These are phyloP conservation scores for Watsonalla binaria DNA, from an alignment of 2,888 invertebrate genomes.

Conservation along the genomic window DNA sequence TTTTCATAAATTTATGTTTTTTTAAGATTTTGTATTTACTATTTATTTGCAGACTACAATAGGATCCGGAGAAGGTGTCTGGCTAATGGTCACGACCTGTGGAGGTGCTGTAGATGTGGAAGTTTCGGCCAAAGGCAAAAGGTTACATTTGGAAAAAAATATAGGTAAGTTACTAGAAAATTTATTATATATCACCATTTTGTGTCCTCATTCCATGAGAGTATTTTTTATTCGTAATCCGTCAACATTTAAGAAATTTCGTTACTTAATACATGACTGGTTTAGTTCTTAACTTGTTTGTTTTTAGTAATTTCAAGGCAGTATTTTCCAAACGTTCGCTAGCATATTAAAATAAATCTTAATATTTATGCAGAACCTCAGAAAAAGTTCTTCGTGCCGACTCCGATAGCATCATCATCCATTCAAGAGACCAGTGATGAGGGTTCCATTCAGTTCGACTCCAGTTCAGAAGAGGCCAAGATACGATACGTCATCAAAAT, in stretches of 20 bases:
- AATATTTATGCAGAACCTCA: conserved; percentile 43
- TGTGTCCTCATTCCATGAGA: too few species aligned
- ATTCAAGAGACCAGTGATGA: conserved; percentile 69
- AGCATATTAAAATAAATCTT: too few species aligned
- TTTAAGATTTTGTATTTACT: too few species aligned
- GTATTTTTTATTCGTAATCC: too few species aligned
- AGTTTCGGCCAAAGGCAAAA: conserved; percentile 56
- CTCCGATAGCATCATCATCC: conserved; percentile 50
- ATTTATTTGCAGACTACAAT: conserved; percentile 40
- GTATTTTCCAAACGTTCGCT: too few species aligned
- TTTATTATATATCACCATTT: too few species aligned
- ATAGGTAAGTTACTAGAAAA: too few species aligned
- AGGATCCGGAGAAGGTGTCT: conserved; percentile 50
- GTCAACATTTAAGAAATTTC: too few species aligned
- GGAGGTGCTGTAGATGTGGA: conserved; percentile 65
- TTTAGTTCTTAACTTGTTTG: too few species aligned
- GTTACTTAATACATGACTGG: not conserved
- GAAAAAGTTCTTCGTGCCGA: conserved; percentile 59
- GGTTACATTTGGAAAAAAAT: conserved; percentile 48
- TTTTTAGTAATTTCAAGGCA: too few species aligned
- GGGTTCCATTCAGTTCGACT: conserved; percentile 64
- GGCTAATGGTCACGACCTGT: conserved; percentile 57
- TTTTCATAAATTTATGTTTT: not conserved
- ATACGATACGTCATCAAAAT: conserved; percentile 63
- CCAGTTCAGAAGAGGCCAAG: conserved; percentile 65